A percentile compares a stretch with the other conserved stretches of the same genome.
Evolutionary conservation across 2,113 vertebrate species (phyloP).

Genomic region (Toxostoma redivivum): DNA sequence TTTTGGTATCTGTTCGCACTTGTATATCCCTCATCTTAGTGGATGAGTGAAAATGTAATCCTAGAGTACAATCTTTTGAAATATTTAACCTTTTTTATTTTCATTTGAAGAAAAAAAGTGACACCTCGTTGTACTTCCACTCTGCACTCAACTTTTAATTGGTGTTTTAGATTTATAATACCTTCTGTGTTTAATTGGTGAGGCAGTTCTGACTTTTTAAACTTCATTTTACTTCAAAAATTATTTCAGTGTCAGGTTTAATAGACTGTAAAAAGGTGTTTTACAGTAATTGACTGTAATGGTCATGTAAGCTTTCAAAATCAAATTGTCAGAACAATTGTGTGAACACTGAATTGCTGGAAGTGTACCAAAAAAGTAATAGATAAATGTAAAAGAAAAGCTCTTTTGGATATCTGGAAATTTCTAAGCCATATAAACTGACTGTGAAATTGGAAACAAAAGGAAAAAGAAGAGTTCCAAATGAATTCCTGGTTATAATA

Average conservation of each 20-base stretch:
- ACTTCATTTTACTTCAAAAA: neutral
- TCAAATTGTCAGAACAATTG: neutral
- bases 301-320: neutral
- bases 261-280: neutral
- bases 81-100: neutral
- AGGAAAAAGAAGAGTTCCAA: neutral
- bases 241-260: constrained; percentile 24
- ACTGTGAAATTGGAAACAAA: neutral
- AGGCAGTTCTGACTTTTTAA: neutral
- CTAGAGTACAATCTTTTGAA: neutral
- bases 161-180: neutral
- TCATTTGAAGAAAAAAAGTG: neutral
- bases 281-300: constrained; percentile 38
- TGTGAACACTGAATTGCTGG: neutral
- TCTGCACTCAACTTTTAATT: constrained; percentile 4
- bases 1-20: neutral
- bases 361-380: neutral
- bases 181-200: neutral
- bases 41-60: neutral
- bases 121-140: neutral
- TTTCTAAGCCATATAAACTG: neutral
- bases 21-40: neutral
- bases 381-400: neutral
- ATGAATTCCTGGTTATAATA: neutral
- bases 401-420: neutral